Base-by-base conservation (phyloP, 1,140 invertebrate species). In the Procambarus clarkii region DNA sequence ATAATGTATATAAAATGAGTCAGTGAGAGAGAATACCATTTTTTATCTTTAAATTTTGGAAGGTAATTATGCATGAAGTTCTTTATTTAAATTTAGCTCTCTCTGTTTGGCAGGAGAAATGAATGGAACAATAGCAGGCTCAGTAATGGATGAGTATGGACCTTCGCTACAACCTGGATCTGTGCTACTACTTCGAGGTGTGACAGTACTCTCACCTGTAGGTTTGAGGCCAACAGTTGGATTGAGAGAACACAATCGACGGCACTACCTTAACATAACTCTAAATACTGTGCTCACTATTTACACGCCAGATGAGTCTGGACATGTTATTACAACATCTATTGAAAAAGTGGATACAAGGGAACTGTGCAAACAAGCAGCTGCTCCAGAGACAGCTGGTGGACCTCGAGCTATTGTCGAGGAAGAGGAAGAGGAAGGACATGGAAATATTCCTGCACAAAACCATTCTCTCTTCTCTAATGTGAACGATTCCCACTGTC, bases 261-360 rank as follows among this genome's bases (percentile, higher is more conserved):
- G 58, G 5, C 90, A 91, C 60, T 91, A 91, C 83, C 90, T 91
- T 45, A 91, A 85, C 74, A 86, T 91, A 24, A 91, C 90, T 18
- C 77, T 64, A 2, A 79, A 86, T 34, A 80, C 90, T 24, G 48
- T 91, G 18, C 34, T 91, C 44, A 60, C 77, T 15, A 87, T 91
- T n/a, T 91, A 91, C 77, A 81, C 90, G 8, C 69, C 90, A 1
- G 90, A 91, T 74, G 84, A 86, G 45, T 13, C 8, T 44, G 90
- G 84, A 2, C 45, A 82, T 69, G 84, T 87, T 4, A 86, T 34
- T 18, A 87, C 18, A 50, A 91, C 79, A 18, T 24, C 58, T 34
- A 24, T 91, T 54, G 58, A 48, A 44, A 24, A 69, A 15, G 58
- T 78, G 0, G 78, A 44, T 48, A 80, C 71, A 60, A 50, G n/a